Base-by-base conservation (phyloP, 1,140 invertebrate genomes). In the Oncopodura yosiiana region DNA sequence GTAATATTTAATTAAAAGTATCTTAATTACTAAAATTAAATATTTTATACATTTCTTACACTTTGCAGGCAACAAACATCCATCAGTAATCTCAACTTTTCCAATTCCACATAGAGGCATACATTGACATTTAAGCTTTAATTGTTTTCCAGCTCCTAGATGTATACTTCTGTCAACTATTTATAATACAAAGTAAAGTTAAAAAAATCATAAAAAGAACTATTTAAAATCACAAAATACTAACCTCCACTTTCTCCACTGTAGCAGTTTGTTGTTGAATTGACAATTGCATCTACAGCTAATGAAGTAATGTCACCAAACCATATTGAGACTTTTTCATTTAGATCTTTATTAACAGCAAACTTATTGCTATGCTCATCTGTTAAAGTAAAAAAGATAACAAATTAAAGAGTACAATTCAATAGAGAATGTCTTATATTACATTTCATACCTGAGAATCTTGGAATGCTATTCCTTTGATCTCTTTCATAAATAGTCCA, bases 241-340 rank as follows among this genome's bases (percentile, higher is more conserved):
- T 46, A 27, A 46, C 44, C 27, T 39, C 56, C 56, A n/a, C 26
- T 36, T 14, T 14, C 27, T 6, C 50, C 56, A 36, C 23, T 16
- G 21, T 45, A 53, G 23, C 39, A 23, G 19, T 42, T 18, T 18
- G 49, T 59, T 11, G 57, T 53, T 19, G 57, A 46, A 37, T 54
- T 56, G 14, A 59, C 57, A 49, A 59, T 30, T 16, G 46, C 53
- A 38, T 59, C 57, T 9, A 56, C 57, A 37, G 37, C 52, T 5
- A 59, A 24, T 39, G 16, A 19, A 6, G 49, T 39, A 30, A 56
- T 56, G 34, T 56, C 54, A 4, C 49, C 48, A 9, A 32, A 43
- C 39, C 39, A 53, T 21, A 53, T 30, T 27, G 50, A 53, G n/a
- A 53, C 30, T 44, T 53, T 53, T 21, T 44, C 42, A 16, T 18